Evolutionary conservation across 2,113 vertebrate genomes (phyloP).

Genomic region (Lophochroa leadbeateri): DNA sequence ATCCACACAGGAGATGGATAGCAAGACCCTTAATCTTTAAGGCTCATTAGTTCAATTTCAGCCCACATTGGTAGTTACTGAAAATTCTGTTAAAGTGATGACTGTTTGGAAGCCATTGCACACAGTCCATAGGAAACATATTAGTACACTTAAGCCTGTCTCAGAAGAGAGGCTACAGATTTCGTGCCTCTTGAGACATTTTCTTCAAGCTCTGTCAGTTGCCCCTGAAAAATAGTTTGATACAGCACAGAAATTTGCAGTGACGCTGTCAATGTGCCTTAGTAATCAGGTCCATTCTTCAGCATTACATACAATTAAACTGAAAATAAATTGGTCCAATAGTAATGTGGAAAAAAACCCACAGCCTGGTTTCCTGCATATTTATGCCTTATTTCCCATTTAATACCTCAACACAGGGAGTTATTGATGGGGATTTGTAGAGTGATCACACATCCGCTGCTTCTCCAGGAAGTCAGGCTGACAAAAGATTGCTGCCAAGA

Average conservation of each 20-base stretch:
- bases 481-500: not conserved
- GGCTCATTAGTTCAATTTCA: not conserved
- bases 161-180: not conserved
- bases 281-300: not conserved
- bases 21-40: not conserved
- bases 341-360: not conserved
- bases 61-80: not conserved
- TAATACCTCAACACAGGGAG: not conserved
- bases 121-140: not conserved
- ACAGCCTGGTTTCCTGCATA: not conserved
- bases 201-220: not conserved
- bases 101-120: not conserved
- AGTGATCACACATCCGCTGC: not conserved
- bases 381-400: not conserved
- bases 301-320: not conserved
- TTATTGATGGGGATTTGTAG: not conserved
- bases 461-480: not conserved
- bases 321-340: not conserved
- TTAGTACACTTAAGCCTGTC: not conserved
- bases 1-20: not conserved
- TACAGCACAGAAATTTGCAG: accelerated
- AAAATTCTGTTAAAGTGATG: not conserved
- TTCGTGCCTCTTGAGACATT: not conserved
- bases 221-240: not conserved
- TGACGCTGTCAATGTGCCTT: not conserved